Evolutionary conservation across 2,113 vertebrate species (phyloP), one percentile per base, ranked within the genome.

Genomic region (Xiphophorus couchianus): DNA sequence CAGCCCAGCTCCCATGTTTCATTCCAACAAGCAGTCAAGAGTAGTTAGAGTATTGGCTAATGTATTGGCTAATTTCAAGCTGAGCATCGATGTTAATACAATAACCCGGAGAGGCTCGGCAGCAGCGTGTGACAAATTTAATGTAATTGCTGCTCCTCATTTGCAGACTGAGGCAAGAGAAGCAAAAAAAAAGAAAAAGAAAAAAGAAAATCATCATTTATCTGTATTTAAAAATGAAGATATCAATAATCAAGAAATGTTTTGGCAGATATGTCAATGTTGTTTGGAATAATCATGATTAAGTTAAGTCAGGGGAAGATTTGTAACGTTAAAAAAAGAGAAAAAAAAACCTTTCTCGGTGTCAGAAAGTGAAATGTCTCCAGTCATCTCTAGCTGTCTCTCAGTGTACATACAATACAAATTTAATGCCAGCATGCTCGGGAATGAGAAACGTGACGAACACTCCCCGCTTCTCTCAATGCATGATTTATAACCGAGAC

Each of bases 31-130:
- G 66, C 88, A 83, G 87, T 79, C 88, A 75, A 74, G 76, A 88
- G 76, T 74, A 90, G 86, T 92, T 92, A 84, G 83, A 91, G 88
- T 88, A 66, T n/a, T n/a, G n/a, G n/a, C n/a, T n/a, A 86, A 90
- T 90, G 73, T 72, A 84, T 86, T 74, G 89, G 73, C 83, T 86
- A 64, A 86, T 89, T 91, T 80, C 82, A 78, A 80, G 60, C 81
- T 61, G 61, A 86, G 79, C 90, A 71, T 93, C 90, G 70, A 93
- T 93, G 90, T 90, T 93, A 91, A 93, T 90, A 89, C 75, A 90
- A 93, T 92, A 92, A 91, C 72, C 37, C 72, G 76, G 84, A 87
- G 77, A 86, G 78, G 79, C 86, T 87, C 89, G 35, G 86, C 77
- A 80, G 83, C 78, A 83, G 83, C 76, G 89, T 87, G 91, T 93